phyloP scores from a whole-genome alignment of 2,888 invertebrate species.

The Eledona agricola region DNA sequence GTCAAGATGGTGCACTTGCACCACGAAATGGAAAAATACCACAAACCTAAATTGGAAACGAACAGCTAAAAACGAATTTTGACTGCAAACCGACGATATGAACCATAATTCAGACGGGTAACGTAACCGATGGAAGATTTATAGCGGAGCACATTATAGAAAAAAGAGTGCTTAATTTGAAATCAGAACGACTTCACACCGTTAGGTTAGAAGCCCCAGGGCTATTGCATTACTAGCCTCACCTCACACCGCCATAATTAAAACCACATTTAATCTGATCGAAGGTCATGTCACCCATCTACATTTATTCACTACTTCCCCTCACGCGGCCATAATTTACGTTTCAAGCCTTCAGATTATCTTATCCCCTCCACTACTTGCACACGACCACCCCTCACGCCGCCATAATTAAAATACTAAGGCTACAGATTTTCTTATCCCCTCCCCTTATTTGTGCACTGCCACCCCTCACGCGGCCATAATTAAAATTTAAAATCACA shows the following conservation, averaged over 20 bases:
- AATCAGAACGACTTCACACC: slow-evolving; percentile 23
- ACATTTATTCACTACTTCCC: no score
- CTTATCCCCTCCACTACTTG: neutral
- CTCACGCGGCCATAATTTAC: neutral
- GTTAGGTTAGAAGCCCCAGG: slow-evolving; percentile 23
- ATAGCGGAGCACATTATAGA: slow-evolving; percentile 1
- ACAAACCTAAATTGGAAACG: no score
- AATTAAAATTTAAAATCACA: no score
- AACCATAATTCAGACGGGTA: neutral
- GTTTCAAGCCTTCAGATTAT: neutral
- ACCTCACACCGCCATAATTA: slow-evolving; percentile 1
- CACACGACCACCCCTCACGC: slow-evolving; percentile 1
- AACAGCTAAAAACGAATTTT: no score
- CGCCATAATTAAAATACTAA: neutral
- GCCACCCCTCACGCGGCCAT: no score
- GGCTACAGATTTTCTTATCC: no score
- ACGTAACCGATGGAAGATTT: slow-evolving; percentile 8
- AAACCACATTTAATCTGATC: slow-evolving; percentile 6
- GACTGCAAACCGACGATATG: no score
- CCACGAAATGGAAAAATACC: slow-evolving; percentile 10
- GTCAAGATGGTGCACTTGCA: slow-evolving; percentile 9
- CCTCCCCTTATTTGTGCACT: no score
- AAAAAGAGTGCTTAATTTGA: slow-evolving; percentile 2
- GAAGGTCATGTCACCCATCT: no score
- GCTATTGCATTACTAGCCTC: slow-evolving; percentile 5